Base-by-base conservation (phyloP, 2,113 vertebrate species). In the Pelvicachromis taeniatus region DNA sequence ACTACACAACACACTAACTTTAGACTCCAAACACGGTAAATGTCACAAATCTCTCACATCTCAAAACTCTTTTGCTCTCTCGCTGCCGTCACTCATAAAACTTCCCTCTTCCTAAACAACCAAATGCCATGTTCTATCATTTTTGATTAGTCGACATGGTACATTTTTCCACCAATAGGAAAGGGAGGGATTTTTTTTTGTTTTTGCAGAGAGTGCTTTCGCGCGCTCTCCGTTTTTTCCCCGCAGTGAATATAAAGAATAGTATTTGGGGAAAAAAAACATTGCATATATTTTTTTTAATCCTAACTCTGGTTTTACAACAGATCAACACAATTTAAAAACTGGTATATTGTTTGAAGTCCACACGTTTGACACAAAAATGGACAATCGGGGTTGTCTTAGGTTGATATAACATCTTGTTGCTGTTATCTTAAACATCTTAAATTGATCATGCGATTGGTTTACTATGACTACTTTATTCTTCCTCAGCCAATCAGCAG, bases 51-150 rank as follows among this genome's bases (percentile, higher is more conserved):
- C 12, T 6, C 40, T 42, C 40, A 13, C 11, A 42, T 13, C 40
- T 29, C 29, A 29, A 29, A 29, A 29, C 29, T 4, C 29, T 4
- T 4, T 29, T 4, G 29, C 29, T 29, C 29, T 42, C 40, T 11
- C 0, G 0, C 40, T 0, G 0, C 40, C 5, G 40, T 42, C 12
- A 42, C 40, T 42, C 40, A 2, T 8, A 48, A 16, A 50, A 50
- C 7, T 3, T 50, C 48, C 45, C 16, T 50, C 45, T 50, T 50
- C 16, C 45, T 48, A 48, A 48, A 48, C 45, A 48, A 0, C 14
- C 14, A 48, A 48, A 48, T 48, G 45, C 14, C 45, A 48, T 48
- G 45, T 48, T 48, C 2, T 48, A 48, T 48, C 14, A 48, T 7
- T 48, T 16, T 6, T 48, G 45, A 48, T 48, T 48, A 16, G 6